Conservation (phyloP, 2,797 vertebrate species). For the Amniataba percoides region DNA sequence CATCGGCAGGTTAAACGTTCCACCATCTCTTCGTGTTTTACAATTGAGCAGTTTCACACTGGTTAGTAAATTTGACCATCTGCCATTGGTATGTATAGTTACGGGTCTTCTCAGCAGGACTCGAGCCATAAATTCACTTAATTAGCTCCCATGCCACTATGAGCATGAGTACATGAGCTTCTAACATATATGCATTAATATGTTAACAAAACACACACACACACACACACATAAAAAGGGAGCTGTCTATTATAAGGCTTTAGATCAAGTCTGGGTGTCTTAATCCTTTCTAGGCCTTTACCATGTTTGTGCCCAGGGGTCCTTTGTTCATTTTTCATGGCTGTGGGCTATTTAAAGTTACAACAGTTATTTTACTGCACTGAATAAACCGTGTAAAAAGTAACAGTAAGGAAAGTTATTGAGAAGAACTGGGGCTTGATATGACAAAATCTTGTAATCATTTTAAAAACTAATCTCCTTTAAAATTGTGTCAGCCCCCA, state of each 20-base stretch:
- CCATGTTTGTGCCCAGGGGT: not conserved
- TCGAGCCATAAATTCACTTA: not conserved
- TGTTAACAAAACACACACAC: too few relatives aligned
- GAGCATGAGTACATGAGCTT: not conserved
- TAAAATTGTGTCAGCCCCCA: not conserved
- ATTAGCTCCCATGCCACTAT: slow-evolving; percentile 28
- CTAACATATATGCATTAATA: too few relatives aligned
- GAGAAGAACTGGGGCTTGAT: not conserved
- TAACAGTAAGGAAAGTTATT: too few relatives aligned
- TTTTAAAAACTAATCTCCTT: not conserved
- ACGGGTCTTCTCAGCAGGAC: slow-evolving; percentile 14
- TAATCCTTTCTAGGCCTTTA: not conserved
- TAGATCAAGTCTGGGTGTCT: not conserved
- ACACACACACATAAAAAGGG: too few relatives aligned
- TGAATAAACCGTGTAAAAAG: not conserved
- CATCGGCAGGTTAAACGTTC: not conserved
- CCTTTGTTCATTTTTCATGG: not conserved
- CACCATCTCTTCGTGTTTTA: not conserved
- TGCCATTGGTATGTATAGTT: not conserved
- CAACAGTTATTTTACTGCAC: too few relatives aligned
- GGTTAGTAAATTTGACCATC: not conserved
- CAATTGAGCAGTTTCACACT: not conserved
- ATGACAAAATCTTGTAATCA: not conserved
- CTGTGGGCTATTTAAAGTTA: not conserved
- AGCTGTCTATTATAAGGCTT: too few relatives aligned